Evolutionary conservation across 2,797 vertebrate genomes (phyloP).

Genomic region (Pangasius mekongensis): DNA sequence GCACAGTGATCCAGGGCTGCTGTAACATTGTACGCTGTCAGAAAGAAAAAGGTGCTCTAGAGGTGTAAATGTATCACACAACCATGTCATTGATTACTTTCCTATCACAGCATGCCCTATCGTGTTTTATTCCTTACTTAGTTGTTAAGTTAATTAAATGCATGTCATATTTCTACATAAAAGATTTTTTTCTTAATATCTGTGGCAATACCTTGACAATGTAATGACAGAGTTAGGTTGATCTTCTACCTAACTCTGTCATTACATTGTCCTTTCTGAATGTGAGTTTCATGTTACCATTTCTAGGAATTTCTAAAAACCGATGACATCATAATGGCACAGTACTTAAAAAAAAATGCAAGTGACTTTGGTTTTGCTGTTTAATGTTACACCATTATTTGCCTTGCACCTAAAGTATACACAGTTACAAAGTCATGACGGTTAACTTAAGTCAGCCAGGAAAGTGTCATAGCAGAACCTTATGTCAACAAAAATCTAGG

Average conservation of each 20-base stretch:
- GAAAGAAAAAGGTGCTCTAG: neutral
- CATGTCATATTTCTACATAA: neutral
- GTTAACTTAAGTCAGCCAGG: neutral
- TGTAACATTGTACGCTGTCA: slow-evolving; percentile 11
- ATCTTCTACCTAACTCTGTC: neutral
- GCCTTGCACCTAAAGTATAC: neutral
- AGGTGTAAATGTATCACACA: neutral
- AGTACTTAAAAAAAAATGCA: too few species aligned
- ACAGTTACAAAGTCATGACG: neutral
- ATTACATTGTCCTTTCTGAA: neutral
- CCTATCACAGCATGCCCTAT: neutral
- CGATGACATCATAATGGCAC: neutral
- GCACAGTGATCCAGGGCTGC: slow-evolving; percentile 2
- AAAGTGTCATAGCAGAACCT: neutral
- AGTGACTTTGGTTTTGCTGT: neutral
- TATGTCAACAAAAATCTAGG: neutral
- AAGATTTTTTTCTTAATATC: neutral
- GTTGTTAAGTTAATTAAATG: neutral
- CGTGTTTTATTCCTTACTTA: neutral
- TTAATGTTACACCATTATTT: neutral
- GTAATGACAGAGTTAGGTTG: neutral
- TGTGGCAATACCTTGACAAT: neutral
- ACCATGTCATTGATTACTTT: neutral
- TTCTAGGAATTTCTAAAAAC: slow-evolving; percentile 10
- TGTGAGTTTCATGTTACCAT: neutral